phyloP scores from a whole-genome alignment of 2,113 vertebrate species.

The Opisthocomus hoazin region DNA sequence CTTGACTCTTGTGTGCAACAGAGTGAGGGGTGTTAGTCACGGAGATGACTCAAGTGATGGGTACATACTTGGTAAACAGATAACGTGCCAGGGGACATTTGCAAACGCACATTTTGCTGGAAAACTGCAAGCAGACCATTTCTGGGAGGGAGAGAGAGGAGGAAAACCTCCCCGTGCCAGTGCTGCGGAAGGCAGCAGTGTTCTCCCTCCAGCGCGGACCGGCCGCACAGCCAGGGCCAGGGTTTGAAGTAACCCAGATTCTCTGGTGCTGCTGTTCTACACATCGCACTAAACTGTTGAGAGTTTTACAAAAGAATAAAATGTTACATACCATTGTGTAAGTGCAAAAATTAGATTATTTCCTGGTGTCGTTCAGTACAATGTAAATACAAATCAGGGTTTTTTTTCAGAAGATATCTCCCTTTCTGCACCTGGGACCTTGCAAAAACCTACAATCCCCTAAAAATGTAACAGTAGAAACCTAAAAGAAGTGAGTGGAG shows the following conservation, averaged over 20 bases:
- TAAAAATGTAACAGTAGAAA: background rate
- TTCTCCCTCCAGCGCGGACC: background rate
- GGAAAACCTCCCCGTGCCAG: background rate
- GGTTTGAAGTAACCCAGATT: background rate
- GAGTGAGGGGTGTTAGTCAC: slow-evolving; percentile 11
- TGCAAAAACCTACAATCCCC: background rate
- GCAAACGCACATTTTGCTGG: background rate
- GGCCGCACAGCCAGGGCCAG: background rate
- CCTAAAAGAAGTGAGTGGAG: background rate
- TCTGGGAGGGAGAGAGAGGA: background rate
- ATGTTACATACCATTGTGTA: background rate
- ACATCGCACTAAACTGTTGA: background rate
- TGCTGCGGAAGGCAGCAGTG: background rate
- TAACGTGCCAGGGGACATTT: slow-evolving; percentile 20
- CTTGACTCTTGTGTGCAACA: background rate
- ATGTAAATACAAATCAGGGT: background rate
- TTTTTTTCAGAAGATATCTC: background rate
- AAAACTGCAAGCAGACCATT: background rate
- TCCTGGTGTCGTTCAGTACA: background rate
- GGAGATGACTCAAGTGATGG: slow-evolving; percentile 26
- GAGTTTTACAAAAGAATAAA: background rate
- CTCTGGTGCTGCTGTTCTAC: background rate
- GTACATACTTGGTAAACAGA: background rate
- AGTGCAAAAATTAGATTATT: background rate
- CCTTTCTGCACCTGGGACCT: background rate